These are phyloP conservation scores for Trichomalopsis sarcophagae DNA, from an alignment of 1,140 invertebrate genomes.

Conservation along the genomic window DNA sequence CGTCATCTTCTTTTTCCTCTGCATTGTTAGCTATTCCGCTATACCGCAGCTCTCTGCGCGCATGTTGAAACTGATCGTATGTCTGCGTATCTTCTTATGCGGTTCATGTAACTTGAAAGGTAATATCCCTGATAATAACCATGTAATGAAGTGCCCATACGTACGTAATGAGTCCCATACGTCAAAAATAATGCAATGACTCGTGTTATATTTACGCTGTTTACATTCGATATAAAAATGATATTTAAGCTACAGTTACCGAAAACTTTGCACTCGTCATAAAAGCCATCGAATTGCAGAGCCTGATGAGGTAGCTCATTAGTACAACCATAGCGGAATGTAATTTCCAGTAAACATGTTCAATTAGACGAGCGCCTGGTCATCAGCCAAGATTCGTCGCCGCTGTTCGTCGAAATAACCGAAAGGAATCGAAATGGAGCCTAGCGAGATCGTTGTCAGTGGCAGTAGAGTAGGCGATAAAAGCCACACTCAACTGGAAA, in stretches of 20 bases:
- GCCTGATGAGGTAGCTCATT: too few relatives aligned
- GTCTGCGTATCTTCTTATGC: too few relatives aligned
- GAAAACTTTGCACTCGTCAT: too few relatives aligned
- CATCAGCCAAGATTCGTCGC: background rate
- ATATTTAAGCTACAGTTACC: too few relatives aligned
- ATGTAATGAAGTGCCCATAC: too few relatives aligned
- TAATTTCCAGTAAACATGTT: background rate
- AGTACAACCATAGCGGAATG: too few relatives aligned
- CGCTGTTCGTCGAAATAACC: background rate
- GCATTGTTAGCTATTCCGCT: background rate
- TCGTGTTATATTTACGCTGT: too few relatives aligned
- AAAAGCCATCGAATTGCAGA: too few relatives aligned
- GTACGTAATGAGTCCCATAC: too few relatives aligned
- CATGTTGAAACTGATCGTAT: background rate
- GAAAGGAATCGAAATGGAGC: constrained; percentile 1
- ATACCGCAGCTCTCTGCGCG: background rate
- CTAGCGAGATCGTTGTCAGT: constrained; percentile 16
- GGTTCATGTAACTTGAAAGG: background rate
- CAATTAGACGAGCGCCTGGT: background rate
- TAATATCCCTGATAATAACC: background rate
- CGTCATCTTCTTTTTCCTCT: background rate
- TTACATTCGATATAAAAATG: too few relatives aligned
- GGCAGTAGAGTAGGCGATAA: constrained; percentile 16
- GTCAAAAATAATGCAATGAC: background rate
- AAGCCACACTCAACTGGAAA: constrained; percentile 7